phyloP scores from a whole-genome alignment of 2,113 vertebrate species.

The Plestiodon gilberti region DNA sequence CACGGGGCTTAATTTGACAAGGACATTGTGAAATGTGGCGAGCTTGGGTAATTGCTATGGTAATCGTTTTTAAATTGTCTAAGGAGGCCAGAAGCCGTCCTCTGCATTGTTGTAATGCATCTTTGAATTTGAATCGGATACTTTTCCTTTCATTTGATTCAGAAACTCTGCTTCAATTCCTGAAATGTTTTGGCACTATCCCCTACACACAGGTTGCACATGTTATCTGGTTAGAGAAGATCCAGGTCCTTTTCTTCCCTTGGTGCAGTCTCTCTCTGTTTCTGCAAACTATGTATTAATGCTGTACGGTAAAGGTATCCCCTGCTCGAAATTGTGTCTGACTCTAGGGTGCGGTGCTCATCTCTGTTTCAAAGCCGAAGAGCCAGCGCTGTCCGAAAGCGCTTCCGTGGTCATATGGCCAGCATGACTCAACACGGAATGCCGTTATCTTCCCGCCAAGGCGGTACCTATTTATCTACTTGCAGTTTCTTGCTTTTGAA shows the following conservation, averaged over 20 bases:
- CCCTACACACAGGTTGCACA: conserved; percentile 47
- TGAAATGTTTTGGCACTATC: conserved; percentile 65
- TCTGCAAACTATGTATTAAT: conserved; percentile 18
- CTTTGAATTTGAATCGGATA: conserved; percentile 48
- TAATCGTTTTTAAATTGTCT: conserved; percentile 48
- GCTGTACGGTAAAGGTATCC: conserved; percentile 15
- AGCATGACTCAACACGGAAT: too few relatives aligned
- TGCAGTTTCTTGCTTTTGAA: too few relatives aligned
- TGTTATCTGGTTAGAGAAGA: conserved; percentile 67
- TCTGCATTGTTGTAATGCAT: conserved; percentile 34
- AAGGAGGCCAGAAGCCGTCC: conserved; percentile 52
- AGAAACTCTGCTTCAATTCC: conserved; percentile 60
- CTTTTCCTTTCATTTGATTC: conserved; percentile 58
- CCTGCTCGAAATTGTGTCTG: too few relatives aligned
- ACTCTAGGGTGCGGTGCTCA: too few relatives aligned
- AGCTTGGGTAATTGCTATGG: conserved; percentile 47
- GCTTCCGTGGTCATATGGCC: too few relatives aligned
- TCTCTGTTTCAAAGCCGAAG: too few relatives aligned
- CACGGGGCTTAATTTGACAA: conserved; percentile 46
- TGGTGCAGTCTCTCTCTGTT: conserved; percentile 10
- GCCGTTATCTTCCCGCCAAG: too few relatives aligned
- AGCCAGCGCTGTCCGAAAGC: too few relatives aligned
- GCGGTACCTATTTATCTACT: too few relatives aligned
- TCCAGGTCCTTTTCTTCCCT: conserved; percentile 23
- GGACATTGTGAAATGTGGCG: conserved; percentile 44